Percentiles rank a stretch among this genome's conserved stretches.
Conservation (phyloP, 2,113 vertebrate genomes). For the Poecile atricapillus region DNA sequence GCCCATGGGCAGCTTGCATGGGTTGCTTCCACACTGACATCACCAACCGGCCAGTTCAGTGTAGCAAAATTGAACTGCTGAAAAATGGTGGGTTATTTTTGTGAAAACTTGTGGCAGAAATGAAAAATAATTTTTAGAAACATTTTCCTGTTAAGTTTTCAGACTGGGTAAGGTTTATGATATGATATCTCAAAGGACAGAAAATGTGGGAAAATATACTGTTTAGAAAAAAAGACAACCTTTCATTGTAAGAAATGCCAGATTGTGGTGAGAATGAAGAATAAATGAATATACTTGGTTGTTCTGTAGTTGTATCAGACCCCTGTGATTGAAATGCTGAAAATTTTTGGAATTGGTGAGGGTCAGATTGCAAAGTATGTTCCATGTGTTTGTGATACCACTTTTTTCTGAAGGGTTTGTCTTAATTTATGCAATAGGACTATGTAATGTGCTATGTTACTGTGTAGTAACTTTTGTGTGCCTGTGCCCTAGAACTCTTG, state of each 20-base stretch:
- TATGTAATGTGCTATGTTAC: background rate
- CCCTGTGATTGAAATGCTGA: background rate
- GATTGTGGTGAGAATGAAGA: background rate
- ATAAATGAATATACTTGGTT: background rate
- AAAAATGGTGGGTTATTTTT: background rate
- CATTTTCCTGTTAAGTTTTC: background rate
- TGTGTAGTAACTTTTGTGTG: background rate
- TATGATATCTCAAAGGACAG: background rate
- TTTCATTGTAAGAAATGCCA: background rate
- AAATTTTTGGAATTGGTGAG: background rate
- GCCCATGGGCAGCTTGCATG: background rate
- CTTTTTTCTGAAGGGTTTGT: background rate
- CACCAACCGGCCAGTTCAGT: background rate
- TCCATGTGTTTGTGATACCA: background rate
- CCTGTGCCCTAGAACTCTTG: background rate
- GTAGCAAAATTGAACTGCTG: background rate
- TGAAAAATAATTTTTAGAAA: background rate
- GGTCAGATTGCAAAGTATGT: background rate
- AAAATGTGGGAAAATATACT: background rate
- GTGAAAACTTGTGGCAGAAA: background rate
- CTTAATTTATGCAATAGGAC: rapidly evolving
- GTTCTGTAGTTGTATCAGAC: background rate
- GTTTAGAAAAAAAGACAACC: background rate
- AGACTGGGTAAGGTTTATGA: background rate
- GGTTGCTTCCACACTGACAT: background rate